Percentiles rank a stretch among this genome's conserved stretches.
Evolutionary conservation across 2,797 vertebrate species (phyloP).

Genomic region (Ctenosaura bakeri): DNA sequence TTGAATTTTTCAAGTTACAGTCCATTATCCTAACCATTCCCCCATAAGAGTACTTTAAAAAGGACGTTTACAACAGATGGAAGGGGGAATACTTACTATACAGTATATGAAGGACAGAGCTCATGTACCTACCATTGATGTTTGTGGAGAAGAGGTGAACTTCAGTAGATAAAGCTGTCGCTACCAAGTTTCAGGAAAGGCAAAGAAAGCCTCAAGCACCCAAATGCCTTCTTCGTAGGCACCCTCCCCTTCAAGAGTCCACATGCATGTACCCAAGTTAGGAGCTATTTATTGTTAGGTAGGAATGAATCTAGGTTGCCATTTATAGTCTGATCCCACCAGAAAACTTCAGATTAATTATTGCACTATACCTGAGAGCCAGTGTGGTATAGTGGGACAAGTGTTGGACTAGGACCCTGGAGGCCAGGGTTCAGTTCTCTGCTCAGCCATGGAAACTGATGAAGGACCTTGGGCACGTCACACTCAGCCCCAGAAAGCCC

Average conservation of each 20-base stretch:
- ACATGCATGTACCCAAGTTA: neutral
- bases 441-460: too few species aligned
- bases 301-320: neutral
- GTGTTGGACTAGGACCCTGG: too few species aligned
- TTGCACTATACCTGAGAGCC: too few species aligned
- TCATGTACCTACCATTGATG: neutral
- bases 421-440: too few species aligned
- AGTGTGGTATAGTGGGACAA: too few species aligned
- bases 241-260: neutral
- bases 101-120: neutral
- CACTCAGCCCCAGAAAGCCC: too few species aligned
- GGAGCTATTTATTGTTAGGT: neutral
- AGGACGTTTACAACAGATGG: neutral
- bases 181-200: neutral
- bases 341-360: neutral
- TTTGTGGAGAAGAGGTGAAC: neutral
- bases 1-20: neutral
- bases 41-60: neutral
- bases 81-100: neutral
- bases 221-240: neutral
- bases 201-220: neutral
- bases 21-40: neutral
- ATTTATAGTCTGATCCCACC: neutral
- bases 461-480: too few species aligned
- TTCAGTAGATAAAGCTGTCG: neutral